Evolutionary conservation across 1,140 invertebrate species (phyloP).

Genomic region (Ridgeia piscesae): DNA sequence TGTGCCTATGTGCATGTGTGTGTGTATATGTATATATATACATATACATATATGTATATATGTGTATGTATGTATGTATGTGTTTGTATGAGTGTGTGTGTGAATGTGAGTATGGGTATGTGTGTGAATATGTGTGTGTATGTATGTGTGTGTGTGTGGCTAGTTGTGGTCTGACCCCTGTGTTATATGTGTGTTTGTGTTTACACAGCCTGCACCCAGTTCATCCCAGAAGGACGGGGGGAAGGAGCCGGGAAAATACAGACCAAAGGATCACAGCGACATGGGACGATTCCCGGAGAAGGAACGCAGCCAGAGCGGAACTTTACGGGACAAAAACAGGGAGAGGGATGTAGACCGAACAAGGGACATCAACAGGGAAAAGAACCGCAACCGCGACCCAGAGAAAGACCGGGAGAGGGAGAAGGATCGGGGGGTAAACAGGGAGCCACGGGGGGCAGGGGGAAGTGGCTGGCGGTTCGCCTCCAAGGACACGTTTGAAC

Average conservation of each 20-base stretch:
- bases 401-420: slow-evolving; percentile 32
- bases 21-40: too few relatives aligned
- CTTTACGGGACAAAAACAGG: neutral
- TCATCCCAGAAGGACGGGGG: slow-evolving; percentile 5
- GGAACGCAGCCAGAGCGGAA: neutral
- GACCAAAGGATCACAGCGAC: neutral
- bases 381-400: slow-evolving; percentile 29
- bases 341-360: slow-evolving; percentile 11
- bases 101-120: too few relatives aligned
- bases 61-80: too few relatives aligned
- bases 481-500: neutral
- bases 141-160: too few relatives aligned
- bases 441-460: neutral
- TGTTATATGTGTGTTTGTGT: neutral
- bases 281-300: neutral
- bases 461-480: neutral
- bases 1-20: too few relatives aligned
- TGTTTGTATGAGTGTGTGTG: too few relatives aligned
- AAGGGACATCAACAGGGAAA: slow-evolving; percentile 20
- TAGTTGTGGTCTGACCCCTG: neutral
- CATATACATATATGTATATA: too few relatives aligned
- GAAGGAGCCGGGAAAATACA: neutral
- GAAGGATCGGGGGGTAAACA: slow-evolving; percentile 26
- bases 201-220: neutral
- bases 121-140: too few relatives aligned